Evolutionary conservation across 35 echinoderm and acorn worm genomes (phyloP), one percentile per base, ranked within the genome.

Genomic region (Apostichopus californicus): DNA sequence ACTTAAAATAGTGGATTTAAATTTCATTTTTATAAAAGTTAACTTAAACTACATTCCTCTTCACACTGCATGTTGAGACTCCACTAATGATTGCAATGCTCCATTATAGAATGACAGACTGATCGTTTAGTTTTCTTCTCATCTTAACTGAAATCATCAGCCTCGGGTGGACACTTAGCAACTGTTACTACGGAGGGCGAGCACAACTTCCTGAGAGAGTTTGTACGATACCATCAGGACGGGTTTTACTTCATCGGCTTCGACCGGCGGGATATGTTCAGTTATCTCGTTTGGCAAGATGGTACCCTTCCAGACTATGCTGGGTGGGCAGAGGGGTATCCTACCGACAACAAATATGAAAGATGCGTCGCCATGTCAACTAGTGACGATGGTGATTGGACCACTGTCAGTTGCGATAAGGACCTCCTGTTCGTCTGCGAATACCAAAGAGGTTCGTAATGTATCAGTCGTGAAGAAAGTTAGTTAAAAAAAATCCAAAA

Each of bases 201-300:
- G 81, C 95, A 97, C 23, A 54, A 92, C 18, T 97, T 94, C 73
- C 57, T 97, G n/a, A 57, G 57, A 13, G 86, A 92, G 54, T 94
- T 90, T 79, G 93, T 94, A 6, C 79, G 78, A 10, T 91, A 78
- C 78, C 93, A 93, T 72, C 86, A 85, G 5, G 58, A 57, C 6
- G 86, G 53, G 8, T 78, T 77, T 64, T 95, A 93, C 75, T 91
- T 93, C 56, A 97, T 97, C 46, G 96, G 93, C n/a, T 80, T 97
- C 34, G 86, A 94, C 83, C 90, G 93, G 13, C 54, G 78, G 2
- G 87, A 83, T 28, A 90, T 92, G 55, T 95, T 95, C 55, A 61
- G 90, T 55, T 90, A 81, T 25, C 94, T 93, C 52, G 55, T 78
- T 23, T 95, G 96, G 96, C 68, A 72, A 54, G 93, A 97, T n/a